Evolutionary conservation across 1,140 invertebrate species (phyloP).

Genomic region (Ostrea edulis): DNA sequence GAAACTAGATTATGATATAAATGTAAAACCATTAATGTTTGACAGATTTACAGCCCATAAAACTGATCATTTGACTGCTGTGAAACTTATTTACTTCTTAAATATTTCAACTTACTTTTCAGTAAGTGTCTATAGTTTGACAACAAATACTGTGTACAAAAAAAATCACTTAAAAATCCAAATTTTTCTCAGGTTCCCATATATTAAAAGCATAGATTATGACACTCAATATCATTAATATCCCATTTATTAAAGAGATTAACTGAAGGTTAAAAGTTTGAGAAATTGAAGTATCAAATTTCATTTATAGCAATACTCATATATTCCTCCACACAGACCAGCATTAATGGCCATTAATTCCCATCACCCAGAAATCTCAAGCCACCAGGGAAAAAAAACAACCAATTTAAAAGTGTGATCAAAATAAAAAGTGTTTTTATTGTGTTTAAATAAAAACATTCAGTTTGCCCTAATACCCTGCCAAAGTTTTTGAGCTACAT

Average conservation of each 20-base stretch:
- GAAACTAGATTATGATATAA: neutral
- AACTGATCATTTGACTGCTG: neutral
- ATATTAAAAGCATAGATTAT: neutral
- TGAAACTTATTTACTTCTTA: neutral
- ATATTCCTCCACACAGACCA: neutral
- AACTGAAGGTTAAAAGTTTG: neutral
- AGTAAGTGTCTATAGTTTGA: neutral
- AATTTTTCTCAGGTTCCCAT: neutral
- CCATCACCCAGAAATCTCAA: neutral
- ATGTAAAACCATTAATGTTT: neutral
- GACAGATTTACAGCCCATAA: neutral
- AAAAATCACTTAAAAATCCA: neutral
- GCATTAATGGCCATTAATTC: neutral
- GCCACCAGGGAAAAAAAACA: neutral
- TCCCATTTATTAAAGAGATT: neutral
- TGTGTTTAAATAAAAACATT: neutral
- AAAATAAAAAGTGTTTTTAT: slow-evolving; percentile 10
- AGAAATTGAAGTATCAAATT: neutral
- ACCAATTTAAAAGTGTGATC: slow-evolving; percentile 5
- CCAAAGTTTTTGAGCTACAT: neutral
- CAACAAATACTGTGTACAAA: neutral
- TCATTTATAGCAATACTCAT: too few relatives aligned
- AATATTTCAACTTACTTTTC: neutral
- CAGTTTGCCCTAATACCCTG: neutral
- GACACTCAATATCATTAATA: neutral